Percentiles rank a stretch among this genome's conserved stretches.
Evolutionary conservation across 1,140 invertebrate species (phyloP).

Genomic region (Atopsyche davidsoni): DNA sequence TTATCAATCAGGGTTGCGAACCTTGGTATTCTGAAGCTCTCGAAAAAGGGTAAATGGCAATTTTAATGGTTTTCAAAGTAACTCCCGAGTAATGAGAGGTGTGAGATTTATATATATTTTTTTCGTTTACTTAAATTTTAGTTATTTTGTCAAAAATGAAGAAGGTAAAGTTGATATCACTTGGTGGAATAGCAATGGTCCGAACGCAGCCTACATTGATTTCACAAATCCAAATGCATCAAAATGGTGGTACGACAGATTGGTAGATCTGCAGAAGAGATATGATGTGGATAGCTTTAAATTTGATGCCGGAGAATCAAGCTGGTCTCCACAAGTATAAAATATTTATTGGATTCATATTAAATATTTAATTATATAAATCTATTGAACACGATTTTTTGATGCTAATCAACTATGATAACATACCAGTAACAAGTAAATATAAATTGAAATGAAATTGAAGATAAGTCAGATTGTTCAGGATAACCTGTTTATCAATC

Average conservation of each 20-base stretch:
- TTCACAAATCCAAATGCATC: conserved; percentile 63
- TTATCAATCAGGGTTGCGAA: conserved; percentile 71
- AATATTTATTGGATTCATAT: neutral
- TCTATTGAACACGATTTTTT: neutral
- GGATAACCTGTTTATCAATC: conserved; percentile 1
- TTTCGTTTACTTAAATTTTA: conserved; percentile 17
- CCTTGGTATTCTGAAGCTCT: conserved; percentile 53
- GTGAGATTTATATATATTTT: neutral
- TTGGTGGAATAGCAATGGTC: conserved; percentile 71
- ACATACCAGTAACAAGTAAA: neutral
- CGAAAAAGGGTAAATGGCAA: conserved; percentile 42
- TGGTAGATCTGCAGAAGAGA: conserved; percentile 48
- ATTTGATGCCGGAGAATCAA: conserved; percentile 78
- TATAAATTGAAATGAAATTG: too few species aligned
- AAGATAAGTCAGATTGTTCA: too few species aligned
- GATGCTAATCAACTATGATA: neutral
- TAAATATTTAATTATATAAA: neutral
- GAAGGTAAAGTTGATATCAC: conserved; percentile 49
- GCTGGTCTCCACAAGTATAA: conserved; percentile 49
- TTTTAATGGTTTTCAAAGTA: neutral
- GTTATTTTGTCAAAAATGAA: conserved; percentile 49
- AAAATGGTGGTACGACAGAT: conserved; percentile 59
- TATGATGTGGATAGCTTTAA: conserved; percentile 75
- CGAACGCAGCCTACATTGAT: conserved; percentile 56
- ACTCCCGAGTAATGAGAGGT: neutral